Percentiles rank a stretch among this genome's conserved stretches.
These are phyloP conservation scores for Penelope pileata DNA, from an alignment of 2,113 vertebrate species.

Conservation along the genomic window DNA sequence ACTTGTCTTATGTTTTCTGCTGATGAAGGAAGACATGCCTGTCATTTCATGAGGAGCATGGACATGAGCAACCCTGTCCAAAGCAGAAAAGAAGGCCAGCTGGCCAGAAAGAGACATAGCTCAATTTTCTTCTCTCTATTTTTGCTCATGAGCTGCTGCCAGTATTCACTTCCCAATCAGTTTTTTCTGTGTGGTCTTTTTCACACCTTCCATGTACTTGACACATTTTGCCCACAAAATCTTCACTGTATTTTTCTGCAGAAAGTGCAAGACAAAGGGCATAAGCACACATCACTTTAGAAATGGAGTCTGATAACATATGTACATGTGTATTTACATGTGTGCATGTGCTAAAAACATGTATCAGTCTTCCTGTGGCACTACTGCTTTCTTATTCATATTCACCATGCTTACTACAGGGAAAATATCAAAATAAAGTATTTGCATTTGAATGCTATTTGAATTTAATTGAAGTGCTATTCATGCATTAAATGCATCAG, in stretches of 20 bases:
- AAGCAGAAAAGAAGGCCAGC: not conserved
- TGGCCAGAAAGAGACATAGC: not conserved
- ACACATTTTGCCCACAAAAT: not conserved
- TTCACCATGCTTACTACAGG: not conserved
- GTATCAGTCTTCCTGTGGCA: not conserved
- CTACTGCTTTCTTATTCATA: not conserved
- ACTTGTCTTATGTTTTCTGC: not conserved
- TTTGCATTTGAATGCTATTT: not conserved
- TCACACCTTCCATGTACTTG: not conserved
- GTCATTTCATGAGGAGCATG: not conserved
- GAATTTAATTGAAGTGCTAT: not conserved
- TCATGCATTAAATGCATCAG: not conserved
- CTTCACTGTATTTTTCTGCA: not conserved
- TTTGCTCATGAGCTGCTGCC: not conserved
- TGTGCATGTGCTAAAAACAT: not conserved
- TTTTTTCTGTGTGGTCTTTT: not conserved
- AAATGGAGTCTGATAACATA: not conserved
- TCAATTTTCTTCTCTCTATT: not conserved
- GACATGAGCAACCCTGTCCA: not conserved
- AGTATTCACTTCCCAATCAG: not conserved
- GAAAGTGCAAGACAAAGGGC: not conserved
- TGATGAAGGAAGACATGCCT: not conserved
- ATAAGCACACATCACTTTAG: not conserved
- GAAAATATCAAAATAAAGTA: not conserved
- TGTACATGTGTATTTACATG: accelerated